Conservation (phyloP, 2,113 vertebrate genomes). For the Xenus cinereus region DNA sequence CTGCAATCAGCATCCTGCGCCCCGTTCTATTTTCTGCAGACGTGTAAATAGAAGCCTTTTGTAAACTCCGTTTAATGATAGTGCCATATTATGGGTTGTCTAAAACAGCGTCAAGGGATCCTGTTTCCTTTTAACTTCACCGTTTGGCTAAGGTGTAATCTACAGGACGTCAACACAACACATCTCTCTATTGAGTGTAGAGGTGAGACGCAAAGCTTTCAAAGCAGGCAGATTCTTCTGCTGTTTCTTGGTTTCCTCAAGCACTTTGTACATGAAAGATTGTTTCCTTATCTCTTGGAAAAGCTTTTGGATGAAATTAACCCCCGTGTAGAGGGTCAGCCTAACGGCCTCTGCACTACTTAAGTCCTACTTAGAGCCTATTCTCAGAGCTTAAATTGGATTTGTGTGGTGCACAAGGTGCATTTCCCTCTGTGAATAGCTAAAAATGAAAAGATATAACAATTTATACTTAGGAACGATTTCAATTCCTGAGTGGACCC, state of each 20-base stretch:
- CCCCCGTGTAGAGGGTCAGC: conserved; percentile 49
- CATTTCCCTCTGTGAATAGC: background rate
- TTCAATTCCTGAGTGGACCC: background rate
- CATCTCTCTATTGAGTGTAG: conserved; percentile 64
- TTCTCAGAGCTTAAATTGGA: conserved; percentile 51
- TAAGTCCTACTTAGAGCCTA: conserved; percentile 43
- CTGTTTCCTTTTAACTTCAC: conserved; percentile 75
- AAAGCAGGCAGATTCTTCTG: conserved; percentile 64
- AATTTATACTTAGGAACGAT: background rate
- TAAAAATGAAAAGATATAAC: conserved; percentile 15
- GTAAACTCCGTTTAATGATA: conserved; percentile 69
- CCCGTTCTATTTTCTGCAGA: conserved; percentile 79
- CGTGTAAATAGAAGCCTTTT: conserved; percentile 78
- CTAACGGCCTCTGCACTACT: background rate
- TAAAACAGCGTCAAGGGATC: conserved; percentile 77
- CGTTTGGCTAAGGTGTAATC: conserved; percentile 64
- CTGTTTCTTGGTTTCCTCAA: conserved; percentile 68
- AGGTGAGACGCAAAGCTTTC: conserved; percentile 62
- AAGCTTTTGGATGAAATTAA: conserved; percentile 68
- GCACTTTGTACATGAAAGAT: conserved; percentile 64
- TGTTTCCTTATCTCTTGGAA: conserved; percentile 65
- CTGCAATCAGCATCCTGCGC: conserved; percentile 70
- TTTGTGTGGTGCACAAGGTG: conserved; percentile 8
- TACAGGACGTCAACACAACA: conserved; percentile 63
- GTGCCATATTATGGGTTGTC: conserved; percentile 75